Evolutionary conservation across 2,797 vertebrate genomes (phyloP), one percentile per base, ranked within the genome.

Genomic region (Mallotus villosus): DNA sequence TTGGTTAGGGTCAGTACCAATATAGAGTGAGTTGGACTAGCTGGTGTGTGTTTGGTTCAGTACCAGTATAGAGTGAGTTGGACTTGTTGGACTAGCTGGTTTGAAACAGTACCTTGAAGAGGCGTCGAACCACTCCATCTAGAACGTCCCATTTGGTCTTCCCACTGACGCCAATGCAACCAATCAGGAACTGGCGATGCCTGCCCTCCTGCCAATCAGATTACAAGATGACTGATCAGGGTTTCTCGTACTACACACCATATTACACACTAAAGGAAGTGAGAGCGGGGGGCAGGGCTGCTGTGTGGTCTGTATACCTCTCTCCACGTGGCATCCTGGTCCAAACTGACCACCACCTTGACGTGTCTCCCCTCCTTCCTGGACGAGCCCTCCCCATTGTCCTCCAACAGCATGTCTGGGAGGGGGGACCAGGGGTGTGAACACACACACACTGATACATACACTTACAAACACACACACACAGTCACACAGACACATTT

Each of bases 111-210:
- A 95, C 95, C 93, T 96, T 96, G 51, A 95, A 95, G 2, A 96
- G 81, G 1, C 95, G 89, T 4, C 92, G 89, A 0, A 95, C 94
- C 53, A 95, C 95, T 11, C 94, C 94, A 49, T 95, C 95, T 68
- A 96, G 88, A 1, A 96, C 93, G 21, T 96, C 95, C 95, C 95
- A 96, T 66, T 94, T 95, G 51, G 95, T 96, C 84, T 95, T 95
- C 69, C 94, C 94, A 53, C 95, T 95, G 58, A 96, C 93, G 14
- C 94, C 94, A 8, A 96, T 95, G 84, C 93, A 95, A 77, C 95
- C 95, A 67, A 95, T 92, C 60, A 95, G 93, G 83, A 94, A 96
- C 58, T 91, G 72, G 4, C 86, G 91, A 46, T 91, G 91, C 61
- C 93, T 90, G 59, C 78, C 86, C 53, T 95, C 94, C 95, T 96